These are phyloP conservation scores for Pagetopsis macropterus DNA, from an alignment of 2,797 vertebrate species.

Conservation along the genomic window DNA sequence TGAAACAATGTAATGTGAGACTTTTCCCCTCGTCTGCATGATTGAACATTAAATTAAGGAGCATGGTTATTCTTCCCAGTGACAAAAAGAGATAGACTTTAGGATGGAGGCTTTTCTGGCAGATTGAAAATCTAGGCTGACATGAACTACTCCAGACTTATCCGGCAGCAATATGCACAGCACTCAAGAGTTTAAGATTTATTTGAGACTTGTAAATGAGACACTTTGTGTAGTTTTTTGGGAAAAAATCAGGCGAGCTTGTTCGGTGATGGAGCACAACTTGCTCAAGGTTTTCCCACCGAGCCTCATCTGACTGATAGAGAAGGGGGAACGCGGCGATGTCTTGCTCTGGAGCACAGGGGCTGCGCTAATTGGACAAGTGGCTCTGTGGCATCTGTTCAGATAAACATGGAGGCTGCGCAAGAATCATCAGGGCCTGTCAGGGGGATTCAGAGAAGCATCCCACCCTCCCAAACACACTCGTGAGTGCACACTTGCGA, in stretches of 20 bases:
- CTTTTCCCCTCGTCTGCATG: constrained; percentile 27
- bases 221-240: constrained; percentile 45
- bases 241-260: constrained; percentile 55
- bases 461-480: constrained; percentile 43
- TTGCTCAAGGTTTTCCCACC: constrained; percentile 62
- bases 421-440: constrained; percentile 68
- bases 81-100: constrained; percentile 18
- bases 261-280: constrained; percentile 61
- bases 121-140: constrained; percentile 37
- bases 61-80: not conserved
- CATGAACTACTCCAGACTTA: constrained; percentile 29
- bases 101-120: constrained; percentile 26
- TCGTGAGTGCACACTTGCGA: constrained; percentile 10
- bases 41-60: constrained; percentile 31
- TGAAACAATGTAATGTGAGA: constrained; percentile 19
- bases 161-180: constrained; percentile 22
- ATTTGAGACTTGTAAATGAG: constrained; percentile 63
- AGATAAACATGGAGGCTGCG: constrained; percentile 74
- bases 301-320: constrained; percentile 62
- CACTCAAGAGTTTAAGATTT: constrained; percentile 40
- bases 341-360: constrained; percentile 77
- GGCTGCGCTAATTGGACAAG: constrained; percentile 81
- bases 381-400: constrained; percentile 82
- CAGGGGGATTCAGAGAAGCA: constrained; percentile 58
- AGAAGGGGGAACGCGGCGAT: constrained; percentile 52